A percentile compares a stretch with the other conserved stretches of the same genome.
phyloP scores from a whole-genome alignment of 2,113 vertebrate species.

The Neolamprologus longior region DNA sequence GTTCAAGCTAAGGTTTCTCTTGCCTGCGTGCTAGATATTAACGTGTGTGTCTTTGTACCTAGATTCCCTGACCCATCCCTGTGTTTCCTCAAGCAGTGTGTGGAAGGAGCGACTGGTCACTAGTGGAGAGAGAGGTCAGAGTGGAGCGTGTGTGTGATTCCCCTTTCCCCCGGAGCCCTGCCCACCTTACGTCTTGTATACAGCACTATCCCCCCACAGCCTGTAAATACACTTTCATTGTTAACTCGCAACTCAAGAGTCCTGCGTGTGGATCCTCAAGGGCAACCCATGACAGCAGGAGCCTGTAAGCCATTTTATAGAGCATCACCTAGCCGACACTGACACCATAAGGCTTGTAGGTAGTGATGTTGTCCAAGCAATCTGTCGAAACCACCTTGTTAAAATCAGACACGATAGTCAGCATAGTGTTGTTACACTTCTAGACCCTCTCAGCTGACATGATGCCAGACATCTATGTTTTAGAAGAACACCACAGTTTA shows the following conservation, averaged over 20 bases:
- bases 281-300: background rate
- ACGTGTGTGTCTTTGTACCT: background rate
- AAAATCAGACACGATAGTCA: background rate
- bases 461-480: background rate
- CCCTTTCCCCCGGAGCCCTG: background rate
- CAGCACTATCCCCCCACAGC: background rate
- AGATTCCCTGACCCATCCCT: no score
- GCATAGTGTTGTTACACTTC: background rate
- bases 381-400: background rate
- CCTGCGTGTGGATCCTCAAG: background rate
- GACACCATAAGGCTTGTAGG: background rate
- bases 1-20: fast-evolving
- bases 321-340: background rate
- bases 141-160: background rate
- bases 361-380: background rate
- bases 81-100: background rate
- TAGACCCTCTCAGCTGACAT: background rate
- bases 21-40: background rate
- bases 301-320: background rate
- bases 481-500: fast-evolving
- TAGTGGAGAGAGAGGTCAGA: background rate
- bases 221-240: background rate
- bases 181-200: background rate
- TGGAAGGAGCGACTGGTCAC: background rate
- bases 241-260: background rate